Percentiles rank a stretch among this genome's conserved stretches.
Conservation (phyloP, 2,888 invertebrate genomes). For the Hypsopygia costalis region DNA sequence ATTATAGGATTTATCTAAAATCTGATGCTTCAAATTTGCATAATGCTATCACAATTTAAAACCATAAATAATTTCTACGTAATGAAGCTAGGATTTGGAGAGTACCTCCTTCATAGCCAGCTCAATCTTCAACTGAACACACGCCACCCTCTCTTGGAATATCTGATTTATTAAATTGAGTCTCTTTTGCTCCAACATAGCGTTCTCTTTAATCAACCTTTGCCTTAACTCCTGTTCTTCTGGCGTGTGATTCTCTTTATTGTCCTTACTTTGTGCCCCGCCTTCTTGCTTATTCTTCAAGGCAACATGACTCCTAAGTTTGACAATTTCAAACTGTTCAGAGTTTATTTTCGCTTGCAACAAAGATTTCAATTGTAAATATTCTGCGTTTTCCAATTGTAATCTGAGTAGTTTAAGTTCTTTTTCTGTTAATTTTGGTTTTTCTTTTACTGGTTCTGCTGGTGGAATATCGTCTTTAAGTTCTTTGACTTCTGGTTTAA, state of each 20-base stretch:
- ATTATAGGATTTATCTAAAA: too few relatives aligned
- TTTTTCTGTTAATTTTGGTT: constrained; percentile 79
- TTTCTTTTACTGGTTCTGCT: constrained; percentile 44
- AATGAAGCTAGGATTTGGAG: constrained; percentile 54
- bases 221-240: constrained; percentile 65
- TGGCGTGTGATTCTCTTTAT: constrained; percentile 49
- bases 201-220: constrained; percentile 81
- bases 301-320: constrained; percentile 78
- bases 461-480: constrained; percentile 37
- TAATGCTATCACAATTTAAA: too few relatives aligned
- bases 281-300: constrained; percentile 71
- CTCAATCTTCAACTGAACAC: constrained; percentile 86
- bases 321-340: constrained; percentile 87
- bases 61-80: neutral
- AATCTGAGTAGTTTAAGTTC: constrained; percentile 79
- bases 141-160: constrained; percentile 86
- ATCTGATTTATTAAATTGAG: constrained; percentile 84
- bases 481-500: constrained; percentile 42
- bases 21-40: too few relatives aligned
- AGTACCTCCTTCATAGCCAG: constrained; percentile 81
- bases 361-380: constrained; percentile 84
- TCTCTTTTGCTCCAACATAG: constrained; percentile 84
- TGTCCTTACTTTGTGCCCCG: constrained; percentile 40
- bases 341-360: constrained; percentile 85
- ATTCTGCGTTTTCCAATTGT: constrained; percentile 84